These are phyloP conservation scores for Naja naja DNA, from an alignment of 2,113 vertebrate species.

Conservation along the genomic window DNA sequence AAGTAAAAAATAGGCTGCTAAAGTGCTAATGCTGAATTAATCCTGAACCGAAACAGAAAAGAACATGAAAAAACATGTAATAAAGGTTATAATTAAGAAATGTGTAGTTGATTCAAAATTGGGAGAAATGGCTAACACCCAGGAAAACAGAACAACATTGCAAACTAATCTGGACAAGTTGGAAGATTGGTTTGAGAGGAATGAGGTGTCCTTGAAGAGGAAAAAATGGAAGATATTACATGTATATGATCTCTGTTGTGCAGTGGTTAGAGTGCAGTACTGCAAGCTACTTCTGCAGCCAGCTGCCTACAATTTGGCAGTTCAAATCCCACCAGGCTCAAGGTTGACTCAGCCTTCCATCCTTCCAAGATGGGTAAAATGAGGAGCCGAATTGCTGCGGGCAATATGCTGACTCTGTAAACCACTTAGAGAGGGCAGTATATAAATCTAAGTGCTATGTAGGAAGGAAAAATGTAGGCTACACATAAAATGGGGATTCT, in stretches of 20 bases:
- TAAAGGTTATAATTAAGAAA: neutral
- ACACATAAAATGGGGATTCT: neutral
- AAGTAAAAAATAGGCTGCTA: neutral
- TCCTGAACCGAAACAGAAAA: neutral
- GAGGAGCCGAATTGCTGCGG: no score
- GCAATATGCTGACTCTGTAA: no score
- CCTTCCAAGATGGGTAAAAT: no score
- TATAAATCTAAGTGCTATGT: no score
- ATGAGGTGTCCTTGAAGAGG: neutral
- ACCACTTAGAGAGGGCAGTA: no score
- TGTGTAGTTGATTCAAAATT: neutral
- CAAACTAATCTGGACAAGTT: neutral
- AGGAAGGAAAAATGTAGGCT: neutral
- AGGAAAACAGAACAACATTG: neutral
- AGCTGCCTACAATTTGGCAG: no score
- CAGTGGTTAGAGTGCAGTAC: no score
- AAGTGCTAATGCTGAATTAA: neutral
- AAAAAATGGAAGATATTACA: neutral
- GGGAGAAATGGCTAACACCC: neutral
- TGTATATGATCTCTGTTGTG: neutral
- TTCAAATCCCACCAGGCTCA: no score
- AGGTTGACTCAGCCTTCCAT: no score
- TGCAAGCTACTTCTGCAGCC: no score
- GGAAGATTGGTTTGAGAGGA: neutral
- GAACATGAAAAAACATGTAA: neutral